Evolutionary conservation across 2,888 invertebrate genomes (phyloP), one percentile per base, ranked within the genome.

Genomic region (Tillus elongatus): DNA sequence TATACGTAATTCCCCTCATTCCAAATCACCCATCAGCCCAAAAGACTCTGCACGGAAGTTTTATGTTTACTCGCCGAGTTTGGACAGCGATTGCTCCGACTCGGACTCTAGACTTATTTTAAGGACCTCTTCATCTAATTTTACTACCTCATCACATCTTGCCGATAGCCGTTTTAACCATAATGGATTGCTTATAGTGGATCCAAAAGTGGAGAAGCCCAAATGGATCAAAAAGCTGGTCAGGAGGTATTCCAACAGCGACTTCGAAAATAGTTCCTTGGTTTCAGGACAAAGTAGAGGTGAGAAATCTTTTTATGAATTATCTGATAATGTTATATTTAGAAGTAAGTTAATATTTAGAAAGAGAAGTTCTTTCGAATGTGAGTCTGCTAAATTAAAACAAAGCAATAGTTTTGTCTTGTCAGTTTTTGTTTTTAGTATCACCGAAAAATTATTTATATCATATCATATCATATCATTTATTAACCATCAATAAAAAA

Each of bases 171-270:
- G 47, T 13, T 42, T 43, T 47, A 51, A 46, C 39, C 46, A 39
- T 40, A 49, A 44, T 37, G 65, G 66, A 36, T 52, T 66, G 47
- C 51, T 67, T 32, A 64, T 67, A 41, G 60, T 66, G 15, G 67
- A 66, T 50, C 55, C 60, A 3, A 56, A 54, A 34, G 50, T 54
- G 29, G 64, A 64, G 30, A 52, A 52, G 2, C 58, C 59, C n/a
- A 64, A 61, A 39, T 66, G 64, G 65, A 66, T 67, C 37, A 64
- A 63, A 50, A 64, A 64, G 43, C 56, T 66, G 6, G 65, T 67
- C 15, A 54, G 65, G 32, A 50, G 67, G 41, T 67, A 61, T 47
- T 62, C 64, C 14, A 66, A 64, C 45, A 60, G 60, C 8, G 67
- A 67, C 49, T 67, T 64, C 45, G 67, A 67, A 45, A 64, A 61